phyloP scores from a whole-genome alignment of 1,140 invertebrate genomes.

The Brachionus sp. region DNA sequence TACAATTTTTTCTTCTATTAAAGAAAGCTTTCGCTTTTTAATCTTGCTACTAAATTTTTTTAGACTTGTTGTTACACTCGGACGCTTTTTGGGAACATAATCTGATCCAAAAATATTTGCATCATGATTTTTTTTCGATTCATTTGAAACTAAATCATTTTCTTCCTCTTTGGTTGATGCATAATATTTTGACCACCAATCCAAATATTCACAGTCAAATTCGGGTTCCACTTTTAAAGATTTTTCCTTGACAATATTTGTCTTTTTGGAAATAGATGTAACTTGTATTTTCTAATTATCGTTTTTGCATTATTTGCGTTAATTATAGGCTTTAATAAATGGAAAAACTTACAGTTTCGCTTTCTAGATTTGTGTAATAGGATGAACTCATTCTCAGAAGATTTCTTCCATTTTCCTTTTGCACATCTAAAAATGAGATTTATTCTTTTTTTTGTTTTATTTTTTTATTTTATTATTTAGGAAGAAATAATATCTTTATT shows the following conservation, averaged over 20 bases:
- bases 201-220: conserved; percentile 53
- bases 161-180: conserved; percentile 57
- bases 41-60: conserved; percentile 39
- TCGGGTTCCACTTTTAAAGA: not conserved
- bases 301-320: not conserved
- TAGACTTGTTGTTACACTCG: not conserved
- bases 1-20: not conserved
- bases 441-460: not conserved
- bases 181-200: conserved; percentile 64
- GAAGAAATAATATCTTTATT: not conserved
- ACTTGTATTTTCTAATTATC: conserved; percentile 16
- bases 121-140: conserved; percentile 51
- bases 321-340: not conserved
- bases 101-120: conserved; percentile 47
- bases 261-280: not conserved
- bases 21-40: not conserved
- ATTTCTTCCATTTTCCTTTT: not conserved
- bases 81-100: not conserved
- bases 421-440: not conserved
- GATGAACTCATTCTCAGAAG: not conserved
- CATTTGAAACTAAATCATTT: conserved; percentile 56
- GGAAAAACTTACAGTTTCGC: not conserved
- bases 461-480: not conserved
- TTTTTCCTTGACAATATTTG: conserved; percentile 26
- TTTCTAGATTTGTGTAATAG: not conserved